Conservation (phyloP, 2,888 invertebrate species). For the Stenurella melanura region DNA sequence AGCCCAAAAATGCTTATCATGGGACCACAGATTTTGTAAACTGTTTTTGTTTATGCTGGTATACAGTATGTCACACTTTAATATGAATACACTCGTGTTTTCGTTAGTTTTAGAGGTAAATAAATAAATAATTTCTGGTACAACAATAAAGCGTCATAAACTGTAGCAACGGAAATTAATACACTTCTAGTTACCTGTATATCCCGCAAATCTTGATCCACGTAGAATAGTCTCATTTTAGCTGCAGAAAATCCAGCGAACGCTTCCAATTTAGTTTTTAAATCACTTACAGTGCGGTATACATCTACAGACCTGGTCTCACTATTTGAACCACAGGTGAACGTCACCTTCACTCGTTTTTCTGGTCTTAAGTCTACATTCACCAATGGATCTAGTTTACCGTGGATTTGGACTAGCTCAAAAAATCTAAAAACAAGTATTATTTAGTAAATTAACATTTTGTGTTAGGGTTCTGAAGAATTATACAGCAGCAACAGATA, state of each 20-base stretch:
- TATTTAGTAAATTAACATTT: slow-evolving; percentile 28
- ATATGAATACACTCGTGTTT: too few relatives aligned
- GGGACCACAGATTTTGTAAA: too few relatives aligned
- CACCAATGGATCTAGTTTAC: slow-evolving; percentile 92
- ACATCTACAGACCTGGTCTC: slow-evolving; percentile 86
- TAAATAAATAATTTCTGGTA: too few relatives aligned
- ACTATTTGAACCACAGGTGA: slow-evolving; percentile 85
- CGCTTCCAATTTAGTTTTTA: slow-evolving; percentile 86
- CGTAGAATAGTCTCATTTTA: slow-evolving; percentile 92
- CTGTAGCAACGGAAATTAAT: too few relatives aligned
- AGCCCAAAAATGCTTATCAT: too few relatives aligned
- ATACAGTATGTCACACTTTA: too few relatives aligned
- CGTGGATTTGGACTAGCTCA: slow-evolving; percentile 89
- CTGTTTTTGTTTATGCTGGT: too few relatives aligned
- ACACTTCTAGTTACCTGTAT: slow-evolving; percentile 60
- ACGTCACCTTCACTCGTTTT: slow-evolving; percentile 89
- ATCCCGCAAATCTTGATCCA: slow-evolving; percentile 86
- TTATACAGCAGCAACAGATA: too few relatives aligned
- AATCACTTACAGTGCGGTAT: slow-evolving; percentile 87
- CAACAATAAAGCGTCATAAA: too few relatives aligned
- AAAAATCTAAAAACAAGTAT: slow-evolving; percentile 78
- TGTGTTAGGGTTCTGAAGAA: too few relatives aligned
- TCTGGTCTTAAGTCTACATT: slow-evolving; percentile 91
- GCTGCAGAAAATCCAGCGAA: slow-evolving; percentile 88
- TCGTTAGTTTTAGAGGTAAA: too few relatives aligned